Conservation (phyloP, 2,113 vertebrate genomes). For the Zeus faber region DNA sequence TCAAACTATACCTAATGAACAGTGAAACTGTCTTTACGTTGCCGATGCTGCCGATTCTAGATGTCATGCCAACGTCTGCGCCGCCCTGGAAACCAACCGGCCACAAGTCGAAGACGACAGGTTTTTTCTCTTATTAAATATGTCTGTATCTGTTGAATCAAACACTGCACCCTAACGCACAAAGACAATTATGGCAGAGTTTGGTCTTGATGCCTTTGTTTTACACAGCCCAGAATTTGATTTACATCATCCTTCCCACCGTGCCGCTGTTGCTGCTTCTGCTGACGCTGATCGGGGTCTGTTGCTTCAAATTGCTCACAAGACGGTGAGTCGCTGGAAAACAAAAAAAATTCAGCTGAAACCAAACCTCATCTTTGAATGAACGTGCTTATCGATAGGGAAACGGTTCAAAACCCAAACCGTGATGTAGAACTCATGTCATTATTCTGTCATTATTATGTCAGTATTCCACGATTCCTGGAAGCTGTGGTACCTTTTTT, state of each 20-base stretch:
- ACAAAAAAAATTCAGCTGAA: too few relatives aligned
- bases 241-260: slow-evolving; percentile 85
- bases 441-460: too few relatives aligned
- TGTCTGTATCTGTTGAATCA: not conserved
- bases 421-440: too few relatives aligned
- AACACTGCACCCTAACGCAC: not conserved
- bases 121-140: slow-evolving; percentile 48
- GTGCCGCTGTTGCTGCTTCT: slow-evolving; percentile 83
- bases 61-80: slow-evolving; percentile 38
- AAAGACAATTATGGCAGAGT: not conserved
- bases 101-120: slow-evolving; percentile 60
- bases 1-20: too few relatives aligned
- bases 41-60: slow-evolving; percentile 37
- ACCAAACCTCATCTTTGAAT: too few relatives aligned
- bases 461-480: too few relatives aligned
- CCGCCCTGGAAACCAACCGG: slow-evolving; percentile 64
- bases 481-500: too few relatives aligned
- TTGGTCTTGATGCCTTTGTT: not conserved
- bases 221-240: slow-evolving; percentile 73
- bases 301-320: slow-evolving; percentile 80
- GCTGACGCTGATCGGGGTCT: slow-evolving; percentile 69
- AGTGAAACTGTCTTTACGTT: not conserved
- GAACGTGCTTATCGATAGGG: too few relatives aligned
- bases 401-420: too few relatives aligned
- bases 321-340: slow-evolving; percentile 77